These are phyloP conservation scores for Myripristis murdjan DNA, from an alignment of 2,797 vertebrate genomes.

Conservation along the genomic window DNA sequence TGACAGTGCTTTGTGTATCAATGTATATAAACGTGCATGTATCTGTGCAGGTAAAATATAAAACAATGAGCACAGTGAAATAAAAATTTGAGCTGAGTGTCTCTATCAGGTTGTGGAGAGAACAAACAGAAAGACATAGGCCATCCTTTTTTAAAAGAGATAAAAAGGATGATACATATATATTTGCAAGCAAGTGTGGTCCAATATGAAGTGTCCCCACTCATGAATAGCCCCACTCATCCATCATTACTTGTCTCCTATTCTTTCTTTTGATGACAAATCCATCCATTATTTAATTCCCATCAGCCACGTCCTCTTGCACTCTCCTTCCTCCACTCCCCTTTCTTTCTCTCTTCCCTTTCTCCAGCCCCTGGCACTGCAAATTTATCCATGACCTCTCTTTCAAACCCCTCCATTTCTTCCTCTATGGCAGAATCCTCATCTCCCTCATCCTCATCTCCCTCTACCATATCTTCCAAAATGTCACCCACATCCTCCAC, in stretches of 20 bases:
- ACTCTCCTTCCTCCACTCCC: conserved; percentile 70
- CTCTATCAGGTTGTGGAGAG: not conserved
- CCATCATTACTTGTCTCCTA: conserved; percentile 16
- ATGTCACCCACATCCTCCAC: conserved; percentile 91
- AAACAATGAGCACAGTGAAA: conserved; percentile 18
- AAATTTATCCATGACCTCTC: conserved; percentile 82
- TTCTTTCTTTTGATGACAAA: conserved; percentile 31
- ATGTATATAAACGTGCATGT: not conserved
- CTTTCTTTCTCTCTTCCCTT: conserved; percentile 58
- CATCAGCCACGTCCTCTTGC: conserved; percentile 68
- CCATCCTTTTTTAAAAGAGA: conserved; percentile 11
- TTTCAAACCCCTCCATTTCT: conserved; percentile 84
- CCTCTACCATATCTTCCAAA: conserved; percentile 90
- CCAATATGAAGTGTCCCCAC: conserved; percentile 58
- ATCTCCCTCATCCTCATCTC: conserved; percentile 60
- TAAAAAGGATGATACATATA: conserved; percentile 39
- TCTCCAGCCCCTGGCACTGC: conserved; percentile 42
- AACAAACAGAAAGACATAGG: conserved; percentile 1
- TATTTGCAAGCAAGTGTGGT: conserved; percentile 49
- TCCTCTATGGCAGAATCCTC: conserved; percentile 71
- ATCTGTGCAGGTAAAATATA: conserved; percentile 4
- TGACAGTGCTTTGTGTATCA: conserved; percentile 5
- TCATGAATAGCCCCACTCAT: conserved; percentile 49
- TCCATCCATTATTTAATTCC: conserved; percentile 1
- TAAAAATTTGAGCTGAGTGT: not conserved